phyloP scores from a whole-genome alignment of 2,797 vertebrate genomes.

The Halcyon badia region DNA sequence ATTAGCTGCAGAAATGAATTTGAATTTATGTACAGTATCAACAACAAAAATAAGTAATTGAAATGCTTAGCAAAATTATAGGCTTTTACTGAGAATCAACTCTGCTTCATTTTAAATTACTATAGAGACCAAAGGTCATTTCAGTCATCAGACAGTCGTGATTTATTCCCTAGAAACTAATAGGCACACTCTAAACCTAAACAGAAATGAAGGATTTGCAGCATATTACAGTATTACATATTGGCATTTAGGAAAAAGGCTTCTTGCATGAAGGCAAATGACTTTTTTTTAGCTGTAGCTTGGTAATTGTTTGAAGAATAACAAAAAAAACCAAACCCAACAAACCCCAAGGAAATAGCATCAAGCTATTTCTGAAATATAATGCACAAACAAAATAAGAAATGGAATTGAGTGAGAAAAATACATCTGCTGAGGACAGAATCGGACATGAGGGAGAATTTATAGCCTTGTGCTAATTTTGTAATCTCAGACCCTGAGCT shows the following conservation, averaged over 20 bases:
- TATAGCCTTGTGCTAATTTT: slow-evolving; percentile 21
- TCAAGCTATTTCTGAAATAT: background rate
- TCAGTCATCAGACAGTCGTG: background rate
- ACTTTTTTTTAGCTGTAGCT: background rate
- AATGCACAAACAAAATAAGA: background rate
- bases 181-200: background rate
- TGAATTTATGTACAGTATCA: background rate
- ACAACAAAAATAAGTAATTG: slow-evolving; percentile 17
- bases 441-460: slow-evolving; percentile 19
- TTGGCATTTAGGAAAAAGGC: background rate
- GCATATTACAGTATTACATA: background rate
- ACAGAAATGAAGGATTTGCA: slow-evolving; percentile 37
- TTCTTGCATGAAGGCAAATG: slow-evolving; percentile 12
- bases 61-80: slow-evolving; percentile 2
- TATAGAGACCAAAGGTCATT: slow-evolving; percentile 9
- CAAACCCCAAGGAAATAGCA: background rate
- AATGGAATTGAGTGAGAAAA: background rate
- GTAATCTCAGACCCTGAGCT: background rate
- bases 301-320: background rate
- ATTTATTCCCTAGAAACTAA: slow-evolving; percentile 48
- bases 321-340: background rate
- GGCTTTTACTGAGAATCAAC: background rate
- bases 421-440: background rate
- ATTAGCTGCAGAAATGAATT: slow-evolving; percentile 14
- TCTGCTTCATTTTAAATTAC: background rate